A percentile compares a stretch with the other conserved stretches of the same genome.
Evolutionary conservation across 2,113 vertebrate genomes (phyloP).

Genomic region (Trematomus loennbergii): DNA sequence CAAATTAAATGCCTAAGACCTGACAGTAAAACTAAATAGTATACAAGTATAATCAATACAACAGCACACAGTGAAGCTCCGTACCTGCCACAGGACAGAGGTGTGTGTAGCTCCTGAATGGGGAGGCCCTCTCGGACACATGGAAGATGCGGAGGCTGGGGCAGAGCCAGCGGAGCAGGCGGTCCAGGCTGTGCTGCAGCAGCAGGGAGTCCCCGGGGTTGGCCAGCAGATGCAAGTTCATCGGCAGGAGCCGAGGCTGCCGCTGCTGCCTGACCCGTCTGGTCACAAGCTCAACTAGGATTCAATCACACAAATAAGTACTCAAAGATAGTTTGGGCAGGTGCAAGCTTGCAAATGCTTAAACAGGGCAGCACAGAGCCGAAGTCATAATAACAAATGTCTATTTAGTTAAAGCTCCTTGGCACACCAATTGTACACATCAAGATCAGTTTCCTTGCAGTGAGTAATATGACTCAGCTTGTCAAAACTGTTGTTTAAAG

Average conservation of each 20-base stretch:
- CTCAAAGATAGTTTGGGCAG: conserved; percentile 1
- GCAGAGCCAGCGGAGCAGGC: conserved; percentile 87
- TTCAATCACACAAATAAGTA: not conserved
- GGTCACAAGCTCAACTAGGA: conserved; percentile 70
- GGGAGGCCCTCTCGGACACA: conserved; percentile 88
- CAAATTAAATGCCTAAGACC: not conserved
- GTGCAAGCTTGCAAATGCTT: not conserved
- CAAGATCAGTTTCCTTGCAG: not conserved
- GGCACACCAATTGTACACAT: not conserved
- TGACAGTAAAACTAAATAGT: not conserved
- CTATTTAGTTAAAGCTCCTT: no score
- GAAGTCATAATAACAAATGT: not conserved
- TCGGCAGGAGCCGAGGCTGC: conserved; percentile 63
- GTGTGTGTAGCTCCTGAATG: conserved; percentile 67
- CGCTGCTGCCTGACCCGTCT: conserved; percentile 66
- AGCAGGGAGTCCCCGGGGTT: conserved; percentile 84
- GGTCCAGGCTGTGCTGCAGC: conserved; percentile 90
- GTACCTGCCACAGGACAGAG: conserved; percentile 72
- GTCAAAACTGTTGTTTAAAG: not conserved
- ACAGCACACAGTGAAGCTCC: not conserved
- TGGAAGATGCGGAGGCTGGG: conserved; percentile 88
- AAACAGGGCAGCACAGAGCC: not conserved
- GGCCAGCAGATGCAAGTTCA: conserved; percentile 91
- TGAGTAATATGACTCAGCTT: not conserved
- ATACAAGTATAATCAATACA: not conserved